Base-by-base conservation (phyloP, 2,797 vertebrate genomes). In the Pteronotus mesoamericanus region DNA sequence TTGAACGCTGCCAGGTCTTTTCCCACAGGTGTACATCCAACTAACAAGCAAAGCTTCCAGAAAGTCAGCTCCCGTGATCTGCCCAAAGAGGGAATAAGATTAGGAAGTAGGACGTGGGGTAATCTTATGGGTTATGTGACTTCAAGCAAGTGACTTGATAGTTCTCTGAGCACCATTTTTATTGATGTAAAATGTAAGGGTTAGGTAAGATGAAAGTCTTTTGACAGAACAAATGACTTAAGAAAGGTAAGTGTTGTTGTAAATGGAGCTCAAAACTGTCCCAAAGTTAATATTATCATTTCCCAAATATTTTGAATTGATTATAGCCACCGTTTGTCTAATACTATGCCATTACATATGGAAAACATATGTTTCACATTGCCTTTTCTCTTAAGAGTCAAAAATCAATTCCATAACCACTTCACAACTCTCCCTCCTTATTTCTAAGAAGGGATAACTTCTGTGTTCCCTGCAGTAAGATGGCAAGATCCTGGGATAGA, bases 21-120 rank as follows among this genome's bases (percentile, higher is more conserved):
- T 44, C 57, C 53, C 59, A 80, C 24, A 46, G 86, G 69, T 89
- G 69, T 83, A 55, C 74, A 78, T 95, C 39, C 68, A 86, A 61
- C 68, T 71, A 94, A 93, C 24, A 89, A 96, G 95, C 29, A 66
- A 79, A 95, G 22, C 78, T 86, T 93, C 42, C 18, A 89, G 44
- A 48, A 86, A 82, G 66, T 37, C 94, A 90, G 55, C 21, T 93
- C 26, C 66, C 10, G 24, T 46, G 37, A 77, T 21, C 10, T 78
- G 57, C 2, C 59, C 79, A 32, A 42, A 80, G 26, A 71, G 61
- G 32, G 91, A 11, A 59, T 9, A 59, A 51, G n/a, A 51, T 55
- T 53, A 91, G 39, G 59, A 69, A 72, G 57, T 75, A 46, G 6
- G 29, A 46, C 8, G 15, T 34, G 12, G 29, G 74, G 32, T 42